Conservation (phyloP, 1,140 invertebrate genomes). For the Lepidostoma basale region DNA sequence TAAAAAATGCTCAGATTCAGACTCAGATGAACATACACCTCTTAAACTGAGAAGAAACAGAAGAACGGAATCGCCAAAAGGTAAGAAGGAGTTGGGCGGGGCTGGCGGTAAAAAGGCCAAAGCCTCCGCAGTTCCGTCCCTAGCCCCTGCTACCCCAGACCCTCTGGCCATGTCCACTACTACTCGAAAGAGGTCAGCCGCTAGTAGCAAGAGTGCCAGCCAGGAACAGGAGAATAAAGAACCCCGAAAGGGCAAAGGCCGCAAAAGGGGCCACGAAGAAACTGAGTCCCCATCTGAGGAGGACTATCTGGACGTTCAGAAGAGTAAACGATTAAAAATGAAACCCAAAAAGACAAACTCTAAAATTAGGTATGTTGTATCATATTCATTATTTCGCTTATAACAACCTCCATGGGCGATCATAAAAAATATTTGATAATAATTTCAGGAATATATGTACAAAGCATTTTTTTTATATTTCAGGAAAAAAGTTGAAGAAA, state of each 20-base stretch:
- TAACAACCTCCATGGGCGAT: no score
- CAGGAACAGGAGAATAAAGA: background rate
- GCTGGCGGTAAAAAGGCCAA: conserved; percentile 17
- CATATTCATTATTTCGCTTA: no score
- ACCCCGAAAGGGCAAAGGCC: conserved; percentile 16
- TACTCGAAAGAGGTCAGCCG: conserved; percentile 5
- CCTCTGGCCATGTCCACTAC: background rate
- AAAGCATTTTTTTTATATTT: conserved; percentile 13
- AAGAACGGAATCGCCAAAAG: conserved; percentile 29
- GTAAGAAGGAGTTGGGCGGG: background rate
- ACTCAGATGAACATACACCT: conserved; percentile 24
- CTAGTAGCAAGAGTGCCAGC: background rate
- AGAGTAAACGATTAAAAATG: conserved; percentile 56
- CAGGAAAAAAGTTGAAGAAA: conserved; percentile 61
- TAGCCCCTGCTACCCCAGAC: background rate
- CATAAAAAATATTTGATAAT: no score
- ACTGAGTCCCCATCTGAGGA: conserved; percentile 59
- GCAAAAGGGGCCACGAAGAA: conserved; percentile 44
- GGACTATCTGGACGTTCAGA: conserved; percentile 53
- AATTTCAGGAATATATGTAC: background rate
- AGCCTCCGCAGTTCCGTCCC: background rate
- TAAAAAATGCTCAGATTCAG: conserved; percentile 16
- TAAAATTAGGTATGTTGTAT: conserved; percentile 50
- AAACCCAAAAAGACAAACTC: conserved; percentile 57
- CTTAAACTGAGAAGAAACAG: conserved; percentile 21